Conservation (phyloP, 1,140 invertebrate species). For the Delia radicum region DNA sequence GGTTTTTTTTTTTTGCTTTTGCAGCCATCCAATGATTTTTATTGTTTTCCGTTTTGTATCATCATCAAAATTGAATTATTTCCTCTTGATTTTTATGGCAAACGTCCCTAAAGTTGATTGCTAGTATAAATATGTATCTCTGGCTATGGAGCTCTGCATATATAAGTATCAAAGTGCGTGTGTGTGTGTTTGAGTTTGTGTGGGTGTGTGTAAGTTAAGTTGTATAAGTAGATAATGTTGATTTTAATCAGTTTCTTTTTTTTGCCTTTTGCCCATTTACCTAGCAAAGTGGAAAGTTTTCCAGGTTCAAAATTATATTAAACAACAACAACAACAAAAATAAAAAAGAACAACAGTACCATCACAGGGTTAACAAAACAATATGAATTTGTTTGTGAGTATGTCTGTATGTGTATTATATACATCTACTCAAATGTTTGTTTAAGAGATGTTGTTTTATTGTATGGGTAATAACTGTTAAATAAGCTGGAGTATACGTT, state of each 20-base stretch:
- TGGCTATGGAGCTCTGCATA: too few species aligned
- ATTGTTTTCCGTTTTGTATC: constrained; percentile 21
- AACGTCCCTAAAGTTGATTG: constrained; percentile 1
- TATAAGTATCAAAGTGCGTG: too few species aligned
- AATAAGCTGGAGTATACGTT: not conserved
- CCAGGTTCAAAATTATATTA: not conserved
- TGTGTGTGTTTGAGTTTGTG: too few species aligned
- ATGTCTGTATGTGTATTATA: not conserved
- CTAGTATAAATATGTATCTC: not conserved
- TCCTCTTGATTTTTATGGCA: constrained; percentile 21
- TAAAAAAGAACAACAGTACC: too few species aligned
- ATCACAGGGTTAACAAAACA: not conserved
- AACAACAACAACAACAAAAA: not conserved
- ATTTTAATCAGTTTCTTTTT: constrained; percentile 24
- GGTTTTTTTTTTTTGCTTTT: too few species aligned
- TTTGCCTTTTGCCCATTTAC: constrained; percentile 3
- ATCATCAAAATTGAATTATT: constrained; percentile 24
- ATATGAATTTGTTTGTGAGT: not conserved
- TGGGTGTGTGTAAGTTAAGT: not conserved
- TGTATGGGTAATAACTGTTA: not conserved
- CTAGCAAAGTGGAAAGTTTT: constrained; percentile 3
- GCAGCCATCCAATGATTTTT: constrained; percentile 15
- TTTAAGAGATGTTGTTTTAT: not conserved
- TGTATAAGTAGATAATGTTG: constrained; percentile 5
- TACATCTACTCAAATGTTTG: not conserved